phyloP scores from a whole-genome alignment of 2,113 vertebrate species.

The Helogale parvula region DNA sequence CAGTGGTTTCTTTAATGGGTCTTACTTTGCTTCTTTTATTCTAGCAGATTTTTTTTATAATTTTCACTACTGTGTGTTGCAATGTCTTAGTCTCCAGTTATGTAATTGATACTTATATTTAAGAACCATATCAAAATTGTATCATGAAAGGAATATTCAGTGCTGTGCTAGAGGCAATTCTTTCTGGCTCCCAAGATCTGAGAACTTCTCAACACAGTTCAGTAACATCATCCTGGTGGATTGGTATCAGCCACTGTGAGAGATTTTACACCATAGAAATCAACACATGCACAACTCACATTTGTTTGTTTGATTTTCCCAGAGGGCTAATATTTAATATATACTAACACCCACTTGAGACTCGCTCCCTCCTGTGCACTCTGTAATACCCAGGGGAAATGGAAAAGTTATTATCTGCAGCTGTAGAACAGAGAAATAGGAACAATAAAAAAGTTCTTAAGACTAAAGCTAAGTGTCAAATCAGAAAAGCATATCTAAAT shows the following conservation, averaged over 20 bases:
- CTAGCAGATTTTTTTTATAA: background rate
- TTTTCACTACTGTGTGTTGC: background rate
- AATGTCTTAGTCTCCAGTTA: background rate
- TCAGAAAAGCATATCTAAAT: background rate
- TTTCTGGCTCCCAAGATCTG: background rate
- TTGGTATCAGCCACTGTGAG: background rate
- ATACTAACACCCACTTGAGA: background rate
- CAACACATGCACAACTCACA: background rate
- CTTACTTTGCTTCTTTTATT: background rate
- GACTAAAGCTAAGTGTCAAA: background rate
- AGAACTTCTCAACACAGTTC: background rate
- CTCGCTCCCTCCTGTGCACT: background rate
- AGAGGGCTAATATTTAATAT: background rate
- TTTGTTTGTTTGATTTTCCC: background rate
- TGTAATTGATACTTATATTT: background rate
- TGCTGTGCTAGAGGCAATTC: accelerated
- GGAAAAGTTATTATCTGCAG: background rate
- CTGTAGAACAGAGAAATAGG: background rate
- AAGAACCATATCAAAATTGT: background rate
- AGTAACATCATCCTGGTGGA: background rate
- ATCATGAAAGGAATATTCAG: background rate
- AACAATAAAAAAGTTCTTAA: background rate
- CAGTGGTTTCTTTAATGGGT: background rate
- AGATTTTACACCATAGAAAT: background rate
- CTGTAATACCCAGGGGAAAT: background rate